phyloP scores from a whole-genome alignment of 2,113 vertebrate genomes.

The Gadus chalcogrammus region DNA sequence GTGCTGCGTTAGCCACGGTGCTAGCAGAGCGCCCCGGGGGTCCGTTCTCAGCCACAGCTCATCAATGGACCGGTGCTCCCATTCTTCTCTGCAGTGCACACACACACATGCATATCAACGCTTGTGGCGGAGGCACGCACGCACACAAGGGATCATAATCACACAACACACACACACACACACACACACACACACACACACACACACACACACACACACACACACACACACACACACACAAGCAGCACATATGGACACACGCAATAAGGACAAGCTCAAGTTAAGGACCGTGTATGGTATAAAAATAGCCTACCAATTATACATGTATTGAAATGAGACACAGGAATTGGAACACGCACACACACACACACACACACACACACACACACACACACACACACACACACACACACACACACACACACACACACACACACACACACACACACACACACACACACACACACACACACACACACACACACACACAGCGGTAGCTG shows the following conservation, averaged over 20 bases:
- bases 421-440: not conserved
- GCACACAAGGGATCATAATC: not conserved
- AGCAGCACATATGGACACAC: too few species aligned
- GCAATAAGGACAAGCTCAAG: too few species aligned
- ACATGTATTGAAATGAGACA: too few species aligned
- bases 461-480: constrained; percentile 19
- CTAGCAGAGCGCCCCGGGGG: not conserved
- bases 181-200: not conserved
- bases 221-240: too few species aligned
- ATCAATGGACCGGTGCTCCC: constrained; percentile 50
- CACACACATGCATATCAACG: constrained; percentile 1
- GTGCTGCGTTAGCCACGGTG: not conserved
- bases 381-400: constrained; percentile 14
- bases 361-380: constrained; percentile 22
- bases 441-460: constrained; percentile 17
- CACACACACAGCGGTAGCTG: constrained; percentile 31
- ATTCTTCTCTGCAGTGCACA: constrained; percentile 25
- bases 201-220: not conserved
- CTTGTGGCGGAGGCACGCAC: not conserved
- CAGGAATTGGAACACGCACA: not conserved
- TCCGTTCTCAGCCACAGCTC: constrained; percentile 43
- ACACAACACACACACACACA: not conserved
- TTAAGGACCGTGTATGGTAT: too few species aligned
- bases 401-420: constrained; percentile 15
- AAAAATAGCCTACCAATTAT: too few species aligned